Conservation (phyloP, 1,140 invertebrate species). For the Colletes gigas region DNA sequence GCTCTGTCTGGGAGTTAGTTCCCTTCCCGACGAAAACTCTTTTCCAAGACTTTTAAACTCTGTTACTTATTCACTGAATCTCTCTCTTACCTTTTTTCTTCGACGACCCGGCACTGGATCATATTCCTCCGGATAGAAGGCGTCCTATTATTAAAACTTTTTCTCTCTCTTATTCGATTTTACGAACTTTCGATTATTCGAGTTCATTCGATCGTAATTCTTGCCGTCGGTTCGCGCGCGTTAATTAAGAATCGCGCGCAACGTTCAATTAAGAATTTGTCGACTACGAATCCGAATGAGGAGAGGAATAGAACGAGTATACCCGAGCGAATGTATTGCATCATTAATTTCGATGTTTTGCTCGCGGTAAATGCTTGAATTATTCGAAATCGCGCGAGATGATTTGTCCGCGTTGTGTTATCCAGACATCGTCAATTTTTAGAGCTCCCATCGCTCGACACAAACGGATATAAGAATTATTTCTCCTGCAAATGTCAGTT, state of each 20-base stretch:
- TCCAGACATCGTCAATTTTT: no score
- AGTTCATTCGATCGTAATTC: constrained; percentile 40
- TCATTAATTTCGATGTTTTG: no score
- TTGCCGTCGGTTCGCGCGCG: neutral
- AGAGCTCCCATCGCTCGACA: no score
- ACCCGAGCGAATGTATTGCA: no score
- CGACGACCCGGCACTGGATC: constrained; percentile 21
- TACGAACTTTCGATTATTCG: constrained; percentile 36
- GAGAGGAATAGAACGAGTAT: no score
- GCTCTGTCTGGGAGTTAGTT: constrained; percentile 12
- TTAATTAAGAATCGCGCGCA: constrained; percentile 25
- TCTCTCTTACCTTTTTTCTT: constrained; percentile 20
- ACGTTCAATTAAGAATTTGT: neutral
- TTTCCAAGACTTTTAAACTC: constrained; percentile 36
- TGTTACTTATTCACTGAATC: constrained; percentile 48
- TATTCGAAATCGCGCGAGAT: no score
- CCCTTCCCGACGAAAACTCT: constrained; percentile 11
- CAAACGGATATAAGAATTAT: no score
- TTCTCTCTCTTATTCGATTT: constrained; percentile 15
- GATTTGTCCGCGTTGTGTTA: no score
- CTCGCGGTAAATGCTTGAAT: no score
- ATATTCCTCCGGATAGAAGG: constrained; percentile 19
- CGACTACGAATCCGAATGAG: no score
- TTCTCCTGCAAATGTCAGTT: no score
- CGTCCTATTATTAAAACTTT: constrained; percentile 49